These are phyloP conservation scores for Tachypleus tridentatus DNA, from an alignment of 1,140 invertebrate genomes.

Conservation along the genomic window DNA sequence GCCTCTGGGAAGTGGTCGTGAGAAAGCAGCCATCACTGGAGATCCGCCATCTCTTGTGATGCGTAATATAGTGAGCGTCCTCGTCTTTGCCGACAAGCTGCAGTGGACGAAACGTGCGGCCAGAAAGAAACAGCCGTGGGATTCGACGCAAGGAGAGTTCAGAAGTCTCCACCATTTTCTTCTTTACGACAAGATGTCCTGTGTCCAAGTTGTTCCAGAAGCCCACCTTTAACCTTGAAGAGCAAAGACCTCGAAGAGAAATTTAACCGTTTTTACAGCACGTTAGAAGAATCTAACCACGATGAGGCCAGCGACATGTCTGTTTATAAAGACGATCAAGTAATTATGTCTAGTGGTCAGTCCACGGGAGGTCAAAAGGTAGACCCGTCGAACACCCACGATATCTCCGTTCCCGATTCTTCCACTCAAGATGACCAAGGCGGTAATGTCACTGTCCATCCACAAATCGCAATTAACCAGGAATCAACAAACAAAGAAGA, in stretches of 20 bases:
- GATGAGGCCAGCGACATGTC: constrained; percentile 21
- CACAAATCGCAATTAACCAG: neutral
- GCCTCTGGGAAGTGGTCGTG: neutral
- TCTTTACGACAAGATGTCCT: constrained; percentile 4
- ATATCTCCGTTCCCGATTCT: no score
- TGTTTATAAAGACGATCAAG: constrained; percentile 23
- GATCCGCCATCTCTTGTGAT: neutral
- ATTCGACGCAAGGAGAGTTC: neutral
- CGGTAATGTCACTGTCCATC: neutral
- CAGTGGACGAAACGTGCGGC: constrained; percentile 15
- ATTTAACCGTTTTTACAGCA: constrained; percentile 24
- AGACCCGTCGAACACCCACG: neutral
- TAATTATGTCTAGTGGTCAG: constrained; percentile 17
- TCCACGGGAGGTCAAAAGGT: constrained; percentile 7
- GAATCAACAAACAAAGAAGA: neutral
- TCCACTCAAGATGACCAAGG: neutral
- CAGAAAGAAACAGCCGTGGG: neutral
- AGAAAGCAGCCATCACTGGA: neutral
- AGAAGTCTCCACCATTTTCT: neutral
- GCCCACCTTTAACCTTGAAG: constrained; percentile 13
- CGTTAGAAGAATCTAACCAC: constrained; percentile 20
- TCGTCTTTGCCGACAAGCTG: constrained; percentile 20
- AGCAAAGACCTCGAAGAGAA: constrained; percentile 23
- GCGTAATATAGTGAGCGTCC: neutral
- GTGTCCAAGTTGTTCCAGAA: constrained; percentile 16